Conservation (phyloP, 2,113 vertebrate species). For the Naja naja region DNA sequence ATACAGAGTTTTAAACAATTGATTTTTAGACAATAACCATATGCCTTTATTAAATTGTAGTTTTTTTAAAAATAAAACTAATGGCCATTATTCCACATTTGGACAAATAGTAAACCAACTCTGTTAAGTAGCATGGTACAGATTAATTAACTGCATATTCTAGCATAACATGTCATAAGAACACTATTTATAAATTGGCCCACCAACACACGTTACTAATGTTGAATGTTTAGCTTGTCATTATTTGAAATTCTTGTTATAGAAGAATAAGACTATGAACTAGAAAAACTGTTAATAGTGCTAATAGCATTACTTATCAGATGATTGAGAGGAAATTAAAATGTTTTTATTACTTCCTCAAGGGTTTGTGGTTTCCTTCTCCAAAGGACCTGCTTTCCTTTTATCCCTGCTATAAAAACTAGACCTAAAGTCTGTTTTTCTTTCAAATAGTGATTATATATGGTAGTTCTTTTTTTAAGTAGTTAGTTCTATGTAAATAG, state of each 20-base stretch:
- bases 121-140: not conserved
- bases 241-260: not conserved
- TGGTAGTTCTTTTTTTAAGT: not conserved
- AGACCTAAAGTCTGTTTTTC: not conserved
- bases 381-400: constrained; percentile 1
- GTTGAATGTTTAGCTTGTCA: not conserved
- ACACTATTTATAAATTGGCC: not conserved
- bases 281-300: not conserved
- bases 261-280: not conserved
- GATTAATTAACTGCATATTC: not conserved
- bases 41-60: not conserved
- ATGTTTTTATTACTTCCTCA: constrained; percentile 12
- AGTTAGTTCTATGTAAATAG: not conserved
- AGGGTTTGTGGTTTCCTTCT: constrained; percentile 17
- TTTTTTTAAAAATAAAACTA: not conserved
- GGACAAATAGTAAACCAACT: not conserved
- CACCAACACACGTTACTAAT: not conserved
- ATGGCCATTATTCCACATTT: not conserved
- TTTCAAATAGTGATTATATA: not conserved
- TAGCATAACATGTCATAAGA: not conserved
- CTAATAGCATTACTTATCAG: not conserved
- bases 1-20: not conserved
- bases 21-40: not conserved
- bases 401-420: not conserved
- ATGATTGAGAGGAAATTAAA: not conserved